These are phyloP conservation scores for Litoditis marina DNA, from an alignment of 2,888 invertebrate genomes.

Conservation along the genomic window DNA sequence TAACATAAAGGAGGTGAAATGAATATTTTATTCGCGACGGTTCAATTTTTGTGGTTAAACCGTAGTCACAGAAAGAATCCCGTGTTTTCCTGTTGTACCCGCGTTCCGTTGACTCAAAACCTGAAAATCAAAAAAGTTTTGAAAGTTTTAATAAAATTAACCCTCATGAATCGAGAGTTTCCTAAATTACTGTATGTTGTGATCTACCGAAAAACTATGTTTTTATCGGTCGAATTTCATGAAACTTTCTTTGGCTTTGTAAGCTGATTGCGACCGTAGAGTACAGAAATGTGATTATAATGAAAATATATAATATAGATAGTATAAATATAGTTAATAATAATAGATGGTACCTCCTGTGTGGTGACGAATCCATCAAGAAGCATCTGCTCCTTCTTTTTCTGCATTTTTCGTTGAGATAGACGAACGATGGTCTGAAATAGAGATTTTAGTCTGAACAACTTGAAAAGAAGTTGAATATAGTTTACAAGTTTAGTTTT, in stretches of 20 bases:
- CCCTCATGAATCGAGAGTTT: no score
- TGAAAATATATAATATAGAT: no score
- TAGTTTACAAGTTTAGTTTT: no score
- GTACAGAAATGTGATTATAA: no score
- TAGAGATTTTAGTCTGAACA: constrained; percentile 11
- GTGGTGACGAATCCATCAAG: constrained; percentile 69
- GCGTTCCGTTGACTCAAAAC: constrained; percentile 17
- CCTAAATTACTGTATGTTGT: no score
- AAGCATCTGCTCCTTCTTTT: constrained; percentile 64
- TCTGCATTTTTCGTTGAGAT: constrained; percentile 66
- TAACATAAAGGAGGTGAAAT: background rate
- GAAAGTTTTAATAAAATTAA: no score
- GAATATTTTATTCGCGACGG: background rate
- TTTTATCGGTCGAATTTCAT: no score
- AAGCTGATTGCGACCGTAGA: no score
- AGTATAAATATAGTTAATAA: background rate
- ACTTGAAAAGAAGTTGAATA: no score
- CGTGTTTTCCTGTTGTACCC: constrained; percentile 12
- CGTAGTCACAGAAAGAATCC: constrained; percentile 20
- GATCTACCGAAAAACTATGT: no score
- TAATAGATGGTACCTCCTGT: constrained; percentile 65
- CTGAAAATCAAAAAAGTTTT: no score
- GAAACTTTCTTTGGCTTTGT: no score
- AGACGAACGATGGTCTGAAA: constrained; percentile 64
- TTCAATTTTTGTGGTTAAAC: constrained; percentile 9